A percentile compares a stretch with the other conserved stretches of the same genome.
phyloP scores from a whole-genome alignment of 2,797 vertebrate genomes.

The Salmo trutta region DNA sequence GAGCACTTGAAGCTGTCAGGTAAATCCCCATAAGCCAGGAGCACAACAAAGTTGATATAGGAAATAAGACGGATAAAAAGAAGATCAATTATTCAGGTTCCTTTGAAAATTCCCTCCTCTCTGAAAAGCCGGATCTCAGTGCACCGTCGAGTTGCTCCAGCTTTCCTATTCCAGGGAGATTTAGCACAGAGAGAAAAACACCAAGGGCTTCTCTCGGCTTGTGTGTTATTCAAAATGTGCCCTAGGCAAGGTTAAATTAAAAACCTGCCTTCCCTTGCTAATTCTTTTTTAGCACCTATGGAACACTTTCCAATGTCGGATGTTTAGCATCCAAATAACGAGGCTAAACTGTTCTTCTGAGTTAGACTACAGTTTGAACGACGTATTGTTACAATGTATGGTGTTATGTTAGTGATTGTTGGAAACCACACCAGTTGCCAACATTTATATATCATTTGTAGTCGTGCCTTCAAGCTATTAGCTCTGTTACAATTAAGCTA shows the following conservation, averaged over 20 bases:
- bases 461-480: constrained; percentile 29
- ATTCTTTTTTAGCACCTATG: constrained; percentile 64
- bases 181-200: constrained; percentile 65
- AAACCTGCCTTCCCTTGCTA: constrained; percentile 65
- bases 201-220: constrained; percentile 70
- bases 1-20: constrained; percentile 62
- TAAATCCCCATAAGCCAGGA: constrained; percentile 51
- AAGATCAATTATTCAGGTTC: constrained; percentile 68
- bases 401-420: constrained; percentile 45
- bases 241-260: constrained; percentile 69
- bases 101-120: constrained; percentile 57
- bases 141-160: constrained; percentile 70
- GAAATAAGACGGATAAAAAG: constrained; percentile 59
- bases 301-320: constrained; percentile 56
- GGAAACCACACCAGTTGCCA: constrained; percentile 37
- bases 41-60: constrained; percentile 64
- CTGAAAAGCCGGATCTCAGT: constrained; percentile 54
- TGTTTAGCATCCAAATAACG: constrained; percentile 66
- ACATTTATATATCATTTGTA: constrained; percentile 60
- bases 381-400: constrained; percentile 42
- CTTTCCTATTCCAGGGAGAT: constrained; percentile 66
- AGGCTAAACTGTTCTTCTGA: constrained; percentile 55
- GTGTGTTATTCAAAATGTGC: constrained; percentile 70
- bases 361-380: constrained; percentile 47
- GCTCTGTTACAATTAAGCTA: constrained; percentile 29